These are phyloP conservation scores for Felis catus DNA, from an alignment of 2,113 vertebrate genomes.

Conservation along the genomic window F.catus_Fca126_mat1.0 CM031428.1:52257501-52258000, in stretches of 20 bases:
- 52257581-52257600: background rate
- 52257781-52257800: too few species aligned
- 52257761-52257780: background rate
- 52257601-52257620: too few species aligned
- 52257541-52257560: background rate
- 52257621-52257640: too few species aligned
- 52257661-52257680: background rate
- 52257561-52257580: background rate
- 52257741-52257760: background rate
- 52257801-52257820: background rate
- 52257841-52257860: background rate
- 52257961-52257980: background rate
- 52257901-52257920: background rate
- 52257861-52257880: too few species aligned
- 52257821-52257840: background rate
- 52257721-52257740: background rate
- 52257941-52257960: background rate
- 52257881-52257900: background rate
- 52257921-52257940: background rate
- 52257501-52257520: background rate
- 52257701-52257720: rapidly evolving
- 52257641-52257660: too few species aligned
- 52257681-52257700: background rate
- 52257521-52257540: background rate
- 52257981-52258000: background rate